A percentile compares a stretch with the other conserved stretches of the same genome.
Conservation (phyloP, 2,113 vertebrate species). For the Ictalurus punctatus region DNA sequence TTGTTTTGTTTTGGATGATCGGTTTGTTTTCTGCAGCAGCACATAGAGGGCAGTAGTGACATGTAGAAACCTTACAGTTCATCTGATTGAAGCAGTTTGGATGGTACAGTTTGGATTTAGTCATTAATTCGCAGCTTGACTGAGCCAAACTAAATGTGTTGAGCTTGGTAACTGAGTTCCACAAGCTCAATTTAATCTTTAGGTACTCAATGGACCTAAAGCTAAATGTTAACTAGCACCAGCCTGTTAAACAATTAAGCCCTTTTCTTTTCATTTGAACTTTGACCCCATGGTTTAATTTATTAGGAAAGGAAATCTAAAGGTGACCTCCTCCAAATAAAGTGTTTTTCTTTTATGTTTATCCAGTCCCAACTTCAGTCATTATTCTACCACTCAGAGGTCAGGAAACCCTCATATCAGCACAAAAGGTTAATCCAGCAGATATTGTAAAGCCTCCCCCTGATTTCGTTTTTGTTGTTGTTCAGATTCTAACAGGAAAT, state of each 20-base stretch:
- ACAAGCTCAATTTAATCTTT: background rate
- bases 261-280: slow-evolving; percentile 4
- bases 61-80: slow-evolving; percentile 28
- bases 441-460: slow-evolving; percentile 21
- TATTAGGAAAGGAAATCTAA: slow-evolving; percentile 1
- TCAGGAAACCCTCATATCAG: slow-evolving; percentile 7
- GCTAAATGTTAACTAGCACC: slow-evolving; percentile 34
- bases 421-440: slow-evolving; percentile 33
- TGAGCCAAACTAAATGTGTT: background rate
- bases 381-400: background rate
- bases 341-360: slow-evolving; percentile 7
- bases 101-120: background rate
- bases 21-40: slow-evolving; percentile 17
- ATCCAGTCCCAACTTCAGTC: background rate
- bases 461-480: slow-evolving; percentile 13
- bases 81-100: background rate
- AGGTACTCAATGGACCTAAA: background rate
- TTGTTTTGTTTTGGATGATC: background rate
- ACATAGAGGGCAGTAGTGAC: slow-evolving; percentile 69
- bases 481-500: slow-evolving; percentile 51
- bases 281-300: slow-evolving; percentile 22
- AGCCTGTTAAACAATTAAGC: background rate
- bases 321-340: slow-evolving; percentile 8
- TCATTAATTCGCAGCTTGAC: background rate
- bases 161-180: background rate